Percentiles rank a stretch among this genome's conserved stretches.
phyloP scores from a whole-genome alignment of 2,888 invertebrate species.

The Netelia melanura region DNA sequence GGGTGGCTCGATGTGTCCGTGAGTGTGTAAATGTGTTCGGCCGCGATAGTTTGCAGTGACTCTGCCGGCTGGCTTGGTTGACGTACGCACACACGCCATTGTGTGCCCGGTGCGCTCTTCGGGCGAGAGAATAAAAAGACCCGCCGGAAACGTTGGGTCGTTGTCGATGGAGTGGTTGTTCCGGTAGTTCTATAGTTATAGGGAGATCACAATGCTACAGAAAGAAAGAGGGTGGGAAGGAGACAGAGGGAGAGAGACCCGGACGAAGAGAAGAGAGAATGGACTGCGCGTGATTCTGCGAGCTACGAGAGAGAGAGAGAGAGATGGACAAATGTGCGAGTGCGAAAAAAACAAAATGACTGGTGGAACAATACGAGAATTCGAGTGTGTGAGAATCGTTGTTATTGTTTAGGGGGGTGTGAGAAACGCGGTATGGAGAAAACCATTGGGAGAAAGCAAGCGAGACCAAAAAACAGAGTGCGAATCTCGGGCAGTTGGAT shows the following conservation, averaged over 20 bases:
- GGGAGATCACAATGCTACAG: conserved; percentile 14
- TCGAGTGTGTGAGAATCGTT: conserved; percentile 46
- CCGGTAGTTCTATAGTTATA: conserved; percentile 32
- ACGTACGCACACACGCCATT: conserved; percentile 64
- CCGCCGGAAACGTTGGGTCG: conserved; percentile 63
- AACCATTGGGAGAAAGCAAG: conserved; percentile 20
- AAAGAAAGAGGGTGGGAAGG: not conserved
- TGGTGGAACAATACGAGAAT: conserved; percentile 34
- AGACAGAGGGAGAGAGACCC: not conserved
- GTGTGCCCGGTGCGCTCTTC: conserved; percentile 56
- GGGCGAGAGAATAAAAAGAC: conserved; percentile 57
- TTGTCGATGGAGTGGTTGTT: conserved; percentile 64
- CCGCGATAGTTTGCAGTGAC: conserved; percentile 23
- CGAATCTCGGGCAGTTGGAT: conserved; percentile 42
- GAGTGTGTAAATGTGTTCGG: not conserved
- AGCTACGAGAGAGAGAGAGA: conserved; percentile 15
- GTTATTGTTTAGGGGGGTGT: conserved; percentile 49
- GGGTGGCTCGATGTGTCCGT: conserved; percentile 11
- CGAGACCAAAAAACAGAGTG: conserved; percentile 53
- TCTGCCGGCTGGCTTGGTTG: conserved; percentile 20
- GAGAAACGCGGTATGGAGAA: conserved; percentile 31
- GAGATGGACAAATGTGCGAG: conserved; percentile 34
- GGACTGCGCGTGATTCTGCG: not conserved
- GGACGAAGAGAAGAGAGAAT: not conserved
- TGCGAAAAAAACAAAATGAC: conserved; percentile 20